Evolutionary conservation across 1,140 invertebrate species (phyloP).

Genomic region (Maniola jurtina): DNA sequence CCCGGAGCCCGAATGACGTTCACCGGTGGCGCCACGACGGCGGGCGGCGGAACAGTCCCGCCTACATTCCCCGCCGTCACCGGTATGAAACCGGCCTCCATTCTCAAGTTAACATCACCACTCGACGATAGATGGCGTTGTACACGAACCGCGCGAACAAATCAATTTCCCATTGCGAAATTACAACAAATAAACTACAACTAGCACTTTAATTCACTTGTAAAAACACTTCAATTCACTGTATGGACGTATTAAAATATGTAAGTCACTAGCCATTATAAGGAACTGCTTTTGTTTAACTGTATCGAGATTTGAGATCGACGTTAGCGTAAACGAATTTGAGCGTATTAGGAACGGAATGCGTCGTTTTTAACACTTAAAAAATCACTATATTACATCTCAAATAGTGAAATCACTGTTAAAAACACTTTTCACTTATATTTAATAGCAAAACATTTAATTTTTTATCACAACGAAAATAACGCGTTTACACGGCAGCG

Average conservation of each 20-base stretch:
- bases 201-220: slow-evolving; percentile 31
- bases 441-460: slow-evolving; percentile 8
- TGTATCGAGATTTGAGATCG: slow-evolving; percentile 2
- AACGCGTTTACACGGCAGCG: slow-evolving; percentile 32
- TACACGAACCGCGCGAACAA: slow-evolving; percentile 18
- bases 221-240: slow-evolving; percentile 59
- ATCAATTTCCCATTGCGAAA: slow-evolving; percentile 36
- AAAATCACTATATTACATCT: neutral
- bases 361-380: neutral
- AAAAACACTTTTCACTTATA: slow-evolving; percentile 9
- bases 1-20: slow-evolving; percentile 84
- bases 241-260: slow-evolving; percentile 48
- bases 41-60: slow-evolving; percentile 41
- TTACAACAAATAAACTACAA: slow-evolving; percentile 19
- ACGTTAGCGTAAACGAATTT: slow-evolving; percentile 35
- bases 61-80: slow-evolving; percentile 44
- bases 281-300: slow-evolving; percentile 53
- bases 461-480: slow-evolving; percentile 16
- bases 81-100: slow-evolving; percentile 76
- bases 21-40: slow-evolving; percentile 64
- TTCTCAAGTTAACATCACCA: slow-evolving; percentile 53
- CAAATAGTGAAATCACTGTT: neutral
- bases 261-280: slow-evolving; percentile 55
- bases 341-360: slow-evolving; percentile 57
- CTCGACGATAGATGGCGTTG: slow-evolving; percentile 46